Evolutionary conservation across 2,113 vertebrate genomes (phyloP).

Genomic region (Syngnathus floridae): DNA sequence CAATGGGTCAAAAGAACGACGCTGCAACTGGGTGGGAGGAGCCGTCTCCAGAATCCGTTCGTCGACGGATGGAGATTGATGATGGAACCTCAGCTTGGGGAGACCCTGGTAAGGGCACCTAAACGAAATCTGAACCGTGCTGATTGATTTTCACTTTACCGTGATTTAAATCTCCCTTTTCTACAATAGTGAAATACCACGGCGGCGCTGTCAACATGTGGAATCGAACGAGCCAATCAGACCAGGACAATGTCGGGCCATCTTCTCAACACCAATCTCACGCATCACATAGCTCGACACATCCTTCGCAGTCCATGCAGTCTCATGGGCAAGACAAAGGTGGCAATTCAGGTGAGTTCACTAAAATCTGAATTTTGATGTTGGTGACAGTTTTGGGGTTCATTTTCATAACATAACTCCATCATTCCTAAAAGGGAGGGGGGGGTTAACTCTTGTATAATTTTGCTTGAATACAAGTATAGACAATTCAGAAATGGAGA

Average conservation of each 20-base stretch:
- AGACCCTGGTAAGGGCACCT: conserved; percentile 72
- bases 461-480: neutral
- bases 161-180: neutral
- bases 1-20: conserved; percentile 76
- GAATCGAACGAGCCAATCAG: conserved; percentile 81
- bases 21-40: conserved; percentile 92
- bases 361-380: no score
- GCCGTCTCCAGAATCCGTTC: conserved; percentile 90
- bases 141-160: neutral
- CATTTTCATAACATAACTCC: neutral
- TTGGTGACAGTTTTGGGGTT: neutral
- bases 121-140: neutral
- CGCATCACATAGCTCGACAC: conserved; percentile 35
- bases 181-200: conserved; percentile 42
- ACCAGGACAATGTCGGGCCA: conserved; percentile 67
- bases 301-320: conserved; percentile 51
- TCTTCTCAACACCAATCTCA: conserved; percentile 64
- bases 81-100: conserved; percentile 97
- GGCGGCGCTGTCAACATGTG: conserved; percentile 86
- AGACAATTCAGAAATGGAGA: neutral
- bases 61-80: conserved; percentile 93
- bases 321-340: conserved; percentile 71
- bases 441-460: neutral
- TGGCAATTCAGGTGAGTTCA: conserved; percentile 73
- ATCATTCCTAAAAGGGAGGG: neutral